These are phyloP conservation scores for Choloepus didactylus DNA, from an alignment of 2,797 vertebrate genomes.

Conservation along the genomic window DNA sequence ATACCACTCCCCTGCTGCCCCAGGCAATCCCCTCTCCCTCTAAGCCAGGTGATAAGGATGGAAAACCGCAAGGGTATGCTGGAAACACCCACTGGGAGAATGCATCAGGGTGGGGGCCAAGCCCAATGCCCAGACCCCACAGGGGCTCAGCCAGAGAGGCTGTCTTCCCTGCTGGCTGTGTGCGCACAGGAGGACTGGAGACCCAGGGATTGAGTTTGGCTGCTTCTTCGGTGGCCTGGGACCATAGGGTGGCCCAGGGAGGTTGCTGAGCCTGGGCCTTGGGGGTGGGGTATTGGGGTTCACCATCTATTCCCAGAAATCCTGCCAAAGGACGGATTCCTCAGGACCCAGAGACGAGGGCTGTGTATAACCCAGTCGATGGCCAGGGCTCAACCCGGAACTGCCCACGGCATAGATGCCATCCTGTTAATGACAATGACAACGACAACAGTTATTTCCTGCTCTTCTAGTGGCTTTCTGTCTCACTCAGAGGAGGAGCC, in stretches of 20 bases:
- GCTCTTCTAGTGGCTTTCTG: not conserved
- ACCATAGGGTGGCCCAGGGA: not conserved
- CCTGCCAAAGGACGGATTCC: not conserved
- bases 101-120: not conserved
- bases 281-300: not conserved
- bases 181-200: accelerated
- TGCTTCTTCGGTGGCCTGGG: not conserved
- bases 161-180: not conserved
- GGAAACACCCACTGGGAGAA: not conserved
- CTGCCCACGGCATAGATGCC: accelerated
- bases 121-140: not conserved
- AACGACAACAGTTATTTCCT: not conserved
- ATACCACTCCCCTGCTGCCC: not conserved
- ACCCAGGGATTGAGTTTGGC: not conserved
- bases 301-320: not conserved
- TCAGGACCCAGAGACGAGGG: not conserved
- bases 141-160: not conserved
- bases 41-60: no score
- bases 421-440: not conserved
- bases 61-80: not conserved
- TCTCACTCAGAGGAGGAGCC: not conserved
- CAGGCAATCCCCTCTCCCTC: not conserved
- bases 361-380: not conserved
- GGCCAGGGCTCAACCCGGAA: no score
- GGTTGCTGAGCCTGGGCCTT: not conserved